Evolutionary conservation across 2,113 vertebrate genomes (phyloP), one percentile per base, ranked within the genome.

Genomic region (Irena cyanogastra): DNA sequence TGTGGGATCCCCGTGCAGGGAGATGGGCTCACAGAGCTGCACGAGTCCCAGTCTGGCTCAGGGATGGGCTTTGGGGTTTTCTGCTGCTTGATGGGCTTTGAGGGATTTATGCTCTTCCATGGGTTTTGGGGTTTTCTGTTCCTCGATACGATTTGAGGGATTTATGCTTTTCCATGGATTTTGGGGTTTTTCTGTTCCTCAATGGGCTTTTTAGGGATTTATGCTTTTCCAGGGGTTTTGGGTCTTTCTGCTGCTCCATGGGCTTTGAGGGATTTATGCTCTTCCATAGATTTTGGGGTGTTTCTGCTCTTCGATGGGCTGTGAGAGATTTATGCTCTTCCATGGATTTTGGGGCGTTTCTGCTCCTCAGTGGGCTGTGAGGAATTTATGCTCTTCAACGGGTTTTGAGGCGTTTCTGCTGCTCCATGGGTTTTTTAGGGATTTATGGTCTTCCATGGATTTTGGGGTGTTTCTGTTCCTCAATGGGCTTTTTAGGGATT

Each of bases 31-130:
- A 35, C 15, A 37, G 50, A n/a, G 63, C 18, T 74, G 47, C 27
- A 45, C 0, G 0, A 74, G 13, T 16, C 15, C 26, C 31, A 7
- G 5, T 0, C 18, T 35, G 24, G 8, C 16, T 87, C 6, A 1
- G 8, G 11, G 19, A 4, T 26, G n/a, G 23, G 20, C 1, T 68
- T 49, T 35, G 13, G 24, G 65, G 9, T 37, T 68, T 47, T 35
- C 22, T n/a, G 21, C 2, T 35, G 33, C 16, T 19, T 0, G 0
- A 27, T 7, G 23, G 8, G 16, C 6, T 66, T 19, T 12, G 16
- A 65, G 5, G 30, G 30, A 45, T 66, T 31, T 15, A 10, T 41
- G 39, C 15, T 45, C 7, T 33, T 45, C 21, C 63, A 33, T 1
- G 4, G 31, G 2, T 13, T 47, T 26, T 26, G 14, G 42, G 22